phyloP scores from a whole-genome alignment of 2,888 invertebrate genomes.

The Drosophila trichaetosa region DNA sequence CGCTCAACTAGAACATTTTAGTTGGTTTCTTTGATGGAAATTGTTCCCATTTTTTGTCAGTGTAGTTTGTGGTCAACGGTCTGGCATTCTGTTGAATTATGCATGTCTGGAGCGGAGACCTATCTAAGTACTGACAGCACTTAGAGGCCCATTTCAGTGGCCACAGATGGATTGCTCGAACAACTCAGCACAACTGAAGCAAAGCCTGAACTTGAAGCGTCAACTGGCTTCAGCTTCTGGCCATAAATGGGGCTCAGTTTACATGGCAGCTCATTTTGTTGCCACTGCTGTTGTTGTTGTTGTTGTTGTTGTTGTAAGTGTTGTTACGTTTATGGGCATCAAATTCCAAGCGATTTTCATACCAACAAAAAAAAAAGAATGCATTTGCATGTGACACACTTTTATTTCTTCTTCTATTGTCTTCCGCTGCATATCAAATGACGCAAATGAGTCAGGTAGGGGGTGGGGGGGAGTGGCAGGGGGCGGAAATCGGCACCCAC shows the following conservation, averaged over 20 bases:
- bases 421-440: conserved; percentile 63
- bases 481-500: conserved; percentile 68
- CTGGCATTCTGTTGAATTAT: conserved; percentile 71
- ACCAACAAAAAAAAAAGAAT: conserved; percentile 29
- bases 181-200: conserved; percentile 28
- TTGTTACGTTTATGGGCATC: conserved; percentile 72
- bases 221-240: conserved; percentile 29
- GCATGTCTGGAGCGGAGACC: conserved; percentile 48
- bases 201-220: conserved; percentile 63
- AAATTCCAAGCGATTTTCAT: conserved; percentile 59
- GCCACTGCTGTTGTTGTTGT: conserved; percentile 2
- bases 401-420: conserved; percentile 56
- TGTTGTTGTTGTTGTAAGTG: conserved; percentile 29
- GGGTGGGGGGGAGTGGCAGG: fast-evolving
- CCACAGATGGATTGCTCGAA: conserved; percentile 10
- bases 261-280: conserved; percentile 42
- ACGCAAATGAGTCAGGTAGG: conserved; percentile 35
- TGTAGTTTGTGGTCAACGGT: conserved; percentile 51
- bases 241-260: conserved; percentile 55
- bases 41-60: neutral
- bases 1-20: neutral
- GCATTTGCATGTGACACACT: conserved; percentile 78
- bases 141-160: conserved; percentile 30
- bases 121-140: conserved; percentile 36
- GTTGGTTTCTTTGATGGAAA: neutral